These are phyloP conservation scores for Hucho hucho DNA, from an alignment of 2,113 vertebrate species.

Conservation along the genomic window DNA sequence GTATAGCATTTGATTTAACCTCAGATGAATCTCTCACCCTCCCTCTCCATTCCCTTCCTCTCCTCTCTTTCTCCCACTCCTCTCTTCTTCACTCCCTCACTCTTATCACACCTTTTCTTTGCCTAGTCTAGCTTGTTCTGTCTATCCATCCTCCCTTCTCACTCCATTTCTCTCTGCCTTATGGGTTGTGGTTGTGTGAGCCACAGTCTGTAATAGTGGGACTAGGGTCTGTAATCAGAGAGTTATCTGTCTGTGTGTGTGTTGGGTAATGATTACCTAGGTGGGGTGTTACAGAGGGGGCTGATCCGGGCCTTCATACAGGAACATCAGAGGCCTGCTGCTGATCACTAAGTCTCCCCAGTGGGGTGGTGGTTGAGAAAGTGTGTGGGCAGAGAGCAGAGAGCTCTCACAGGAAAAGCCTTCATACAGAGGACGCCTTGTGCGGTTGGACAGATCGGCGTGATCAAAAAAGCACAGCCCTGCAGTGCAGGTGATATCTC, in stretches of 20 bases:
- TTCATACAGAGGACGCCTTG: too few relatives aligned
- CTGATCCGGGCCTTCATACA: not conserved
- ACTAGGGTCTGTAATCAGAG: slow-evolving; percentile 19
- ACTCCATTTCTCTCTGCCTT: slow-evolving; percentile 6
- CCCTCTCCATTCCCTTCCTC: not conserved
- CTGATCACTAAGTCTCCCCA: slow-evolving; percentile 1
- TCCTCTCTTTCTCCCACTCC: not conserved
- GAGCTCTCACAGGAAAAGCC: not conserved
- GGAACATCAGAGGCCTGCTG: not conserved
- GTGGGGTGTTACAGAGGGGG: not conserved
- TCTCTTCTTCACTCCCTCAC: not conserved
- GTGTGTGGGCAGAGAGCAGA: not conserved
- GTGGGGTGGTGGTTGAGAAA: not conserved
- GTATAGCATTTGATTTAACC: not conserved
- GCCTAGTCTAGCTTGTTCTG: not conserved
- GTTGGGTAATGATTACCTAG: too few relatives aligned
- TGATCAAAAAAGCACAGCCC: not conserved
- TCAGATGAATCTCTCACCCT: not conserved
- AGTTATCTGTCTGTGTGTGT: not conserved
- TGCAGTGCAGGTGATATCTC: not conserved
- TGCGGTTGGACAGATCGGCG: not conserved
- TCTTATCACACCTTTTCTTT: too few relatives aligned
- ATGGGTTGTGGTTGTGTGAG: not conserved
- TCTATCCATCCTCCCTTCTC: not conserved
- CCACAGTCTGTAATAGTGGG: slow-evolving; percentile 12